phyloP scores from a whole-genome alignment of 2,888 invertebrate species.

The Drosophila merina region DNA sequence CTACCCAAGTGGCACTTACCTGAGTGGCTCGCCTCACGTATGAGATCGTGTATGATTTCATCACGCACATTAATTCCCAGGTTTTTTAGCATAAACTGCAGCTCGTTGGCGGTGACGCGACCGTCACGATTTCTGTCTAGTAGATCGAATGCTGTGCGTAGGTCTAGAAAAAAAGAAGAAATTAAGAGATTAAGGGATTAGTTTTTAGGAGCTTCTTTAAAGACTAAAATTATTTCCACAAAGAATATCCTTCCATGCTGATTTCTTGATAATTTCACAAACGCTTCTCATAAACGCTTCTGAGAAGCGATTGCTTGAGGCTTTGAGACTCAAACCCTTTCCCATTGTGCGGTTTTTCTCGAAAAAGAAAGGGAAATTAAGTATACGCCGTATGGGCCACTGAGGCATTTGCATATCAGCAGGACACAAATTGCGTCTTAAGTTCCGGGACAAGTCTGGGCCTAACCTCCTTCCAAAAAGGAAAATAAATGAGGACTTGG shows the following conservation, averaged over 20 bases:
- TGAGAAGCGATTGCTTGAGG: neutral
- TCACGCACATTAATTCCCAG: conserved; percentile 91
- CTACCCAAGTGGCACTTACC: conserved; percentile 84
- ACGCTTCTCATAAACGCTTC: conserved; percentile 1
- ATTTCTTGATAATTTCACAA: neutral
- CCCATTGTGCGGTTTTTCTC: conserved; percentile 7
- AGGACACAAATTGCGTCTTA: conserved; percentile 48
- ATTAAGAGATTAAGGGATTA: neutral
- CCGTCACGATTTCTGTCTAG: conserved; percentile 92
- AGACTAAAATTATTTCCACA: too few species aligned
- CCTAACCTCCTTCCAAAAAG: neutral
- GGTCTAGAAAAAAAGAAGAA: conserved; percentile 85
- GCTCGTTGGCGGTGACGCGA: conserved; percentile 89
- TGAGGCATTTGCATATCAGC: conserved; percentile 29
- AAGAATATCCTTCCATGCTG: too few species aligned
- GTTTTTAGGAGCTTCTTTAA: too few species aligned
- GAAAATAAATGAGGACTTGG: neutral
- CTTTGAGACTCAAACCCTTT: conserved; percentile 1
- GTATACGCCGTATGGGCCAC: conserved; percentile 30
- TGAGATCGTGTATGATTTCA: conserved; percentile 89
- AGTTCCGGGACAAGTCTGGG: conserved; percentile 24
- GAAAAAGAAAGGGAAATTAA: conserved; percentile 15
- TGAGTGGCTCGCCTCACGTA: conserved; percentile 90
- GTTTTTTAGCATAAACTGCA: conserved; percentile 91
- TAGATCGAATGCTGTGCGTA: conserved; percentile 91